Percentiles rank a stretch among this genome's conserved stretches.
Evolutionary conservation across 2,888 invertebrate species (phyloP).

Genomic region (Cataglyphis cursor): DNA sequence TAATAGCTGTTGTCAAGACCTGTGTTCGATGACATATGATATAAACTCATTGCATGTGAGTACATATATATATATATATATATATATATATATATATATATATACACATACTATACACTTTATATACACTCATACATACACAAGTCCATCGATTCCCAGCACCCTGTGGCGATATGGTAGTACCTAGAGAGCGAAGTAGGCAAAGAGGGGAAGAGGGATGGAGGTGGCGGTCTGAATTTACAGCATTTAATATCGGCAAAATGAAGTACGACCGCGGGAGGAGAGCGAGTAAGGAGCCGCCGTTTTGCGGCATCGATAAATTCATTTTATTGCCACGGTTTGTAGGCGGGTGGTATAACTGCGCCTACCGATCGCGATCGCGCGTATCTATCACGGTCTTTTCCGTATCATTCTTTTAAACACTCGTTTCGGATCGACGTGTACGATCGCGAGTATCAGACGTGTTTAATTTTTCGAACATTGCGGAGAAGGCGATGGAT

Average conservation of each 20-base stretch:
- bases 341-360: constrained; percentile 71
- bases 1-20: not conserved
- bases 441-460: not conserved
- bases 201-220: constrained; percentile 9
- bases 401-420: constrained; percentile 36
- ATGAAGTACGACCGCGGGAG: constrained; percentile 79
- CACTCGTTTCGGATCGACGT: not conserved
- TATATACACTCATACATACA: not conserved
- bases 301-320: constrained; percentile 83
- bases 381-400: constrained; percentile 27
- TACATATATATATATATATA: not conserved
- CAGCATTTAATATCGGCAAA: constrained; percentile 83
- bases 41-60: not conserved
- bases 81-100: too few relatives aligned
- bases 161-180: constrained; percentile 10
- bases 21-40: not conserved
- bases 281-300: constrained; percentile 73
- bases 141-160: constrained; percentile 30
- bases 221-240: constrained; percentile 76
- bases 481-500: not conserved
- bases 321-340: constrained; percentile 80
- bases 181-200: constrained; percentile 15
- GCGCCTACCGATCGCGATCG: constrained; percentile 51
- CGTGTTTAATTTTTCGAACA: not conserved
- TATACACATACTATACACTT: not conserved